Conservation (phyloP, 2,888 invertebrate species). For the Drosophila subsilvestris region DNA sequence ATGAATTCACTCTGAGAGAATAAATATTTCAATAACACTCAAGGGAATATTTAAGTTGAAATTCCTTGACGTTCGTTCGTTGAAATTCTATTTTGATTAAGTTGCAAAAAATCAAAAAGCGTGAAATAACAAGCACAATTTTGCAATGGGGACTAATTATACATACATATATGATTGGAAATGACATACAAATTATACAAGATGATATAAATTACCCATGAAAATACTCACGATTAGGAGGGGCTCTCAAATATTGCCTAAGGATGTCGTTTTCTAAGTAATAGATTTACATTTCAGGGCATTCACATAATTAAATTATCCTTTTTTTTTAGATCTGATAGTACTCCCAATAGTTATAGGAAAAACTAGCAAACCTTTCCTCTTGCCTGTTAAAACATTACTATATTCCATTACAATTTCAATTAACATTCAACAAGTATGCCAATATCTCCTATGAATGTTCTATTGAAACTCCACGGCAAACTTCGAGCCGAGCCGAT, state of each 20-base stretch:
- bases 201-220: neutral
- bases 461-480: neutral
- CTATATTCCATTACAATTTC: neutral
- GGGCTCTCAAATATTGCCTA: neutral
- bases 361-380: neutral
- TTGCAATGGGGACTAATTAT: neutral
- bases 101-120: neutral
- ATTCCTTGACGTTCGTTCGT: neutral
- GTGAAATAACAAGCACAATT: neutral
- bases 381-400: neutral
- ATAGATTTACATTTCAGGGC: no score
- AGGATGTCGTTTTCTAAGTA: neutral
- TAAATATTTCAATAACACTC: neutral
- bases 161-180: neutral
- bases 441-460: neutral
- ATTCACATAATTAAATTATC: neutral
- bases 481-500: constrained; percentile 1
- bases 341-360: no score
- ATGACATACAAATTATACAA: neutral
- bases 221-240: neutral
- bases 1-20: neutral
- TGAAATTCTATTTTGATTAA: neutral
- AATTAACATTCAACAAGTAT: neutral
- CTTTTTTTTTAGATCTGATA: neutral
- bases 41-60: neutral